A percentile compares a stretch with the other conserved stretches of the same genome.
Evolutionary conservation across 1,140 invertebrate species (phyloP).

Genomic region (Solen grandis): DNA sequence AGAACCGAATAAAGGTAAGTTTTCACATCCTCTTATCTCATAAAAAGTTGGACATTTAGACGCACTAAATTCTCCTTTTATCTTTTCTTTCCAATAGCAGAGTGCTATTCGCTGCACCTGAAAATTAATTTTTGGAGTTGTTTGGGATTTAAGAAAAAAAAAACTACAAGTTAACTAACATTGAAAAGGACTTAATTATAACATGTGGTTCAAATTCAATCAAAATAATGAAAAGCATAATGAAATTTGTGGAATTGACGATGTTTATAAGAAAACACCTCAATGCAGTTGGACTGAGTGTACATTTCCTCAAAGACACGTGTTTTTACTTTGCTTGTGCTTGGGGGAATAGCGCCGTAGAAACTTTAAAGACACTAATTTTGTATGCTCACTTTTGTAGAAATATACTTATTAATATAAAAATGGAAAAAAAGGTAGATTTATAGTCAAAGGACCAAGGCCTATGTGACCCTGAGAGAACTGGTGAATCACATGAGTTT

Average conservation of each 20-base stretch:
- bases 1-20: constrained; percentile 64
- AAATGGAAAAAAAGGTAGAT: no score
- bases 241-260: background rate
- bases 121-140: constrained; percentile 29
- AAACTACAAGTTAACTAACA: background rate
- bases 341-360: no score
- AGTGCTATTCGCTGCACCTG: constrained; percentile 65
- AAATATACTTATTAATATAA: no score
- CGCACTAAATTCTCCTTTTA: constrained; percentile 2
- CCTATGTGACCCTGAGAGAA: no score
- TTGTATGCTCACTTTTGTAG: no score
- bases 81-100: constrained; percentile 68
- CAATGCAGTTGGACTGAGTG: no score
- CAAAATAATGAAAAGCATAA: background rate
- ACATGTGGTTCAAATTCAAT: background rate
- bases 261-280: background rate
- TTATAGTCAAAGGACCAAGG: no score
- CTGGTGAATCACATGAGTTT: no score
- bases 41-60: constrained; percentile 61
- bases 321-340: no score
- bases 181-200: background rate
- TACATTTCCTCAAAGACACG: no score
- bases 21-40: constrained; percentile 24
- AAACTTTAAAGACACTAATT: no score
- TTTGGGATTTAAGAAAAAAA: background rate